Base-by-base conservation (phyloP, 1,140 invertebrate genomes). In the Eciton burchellii region DNA sequence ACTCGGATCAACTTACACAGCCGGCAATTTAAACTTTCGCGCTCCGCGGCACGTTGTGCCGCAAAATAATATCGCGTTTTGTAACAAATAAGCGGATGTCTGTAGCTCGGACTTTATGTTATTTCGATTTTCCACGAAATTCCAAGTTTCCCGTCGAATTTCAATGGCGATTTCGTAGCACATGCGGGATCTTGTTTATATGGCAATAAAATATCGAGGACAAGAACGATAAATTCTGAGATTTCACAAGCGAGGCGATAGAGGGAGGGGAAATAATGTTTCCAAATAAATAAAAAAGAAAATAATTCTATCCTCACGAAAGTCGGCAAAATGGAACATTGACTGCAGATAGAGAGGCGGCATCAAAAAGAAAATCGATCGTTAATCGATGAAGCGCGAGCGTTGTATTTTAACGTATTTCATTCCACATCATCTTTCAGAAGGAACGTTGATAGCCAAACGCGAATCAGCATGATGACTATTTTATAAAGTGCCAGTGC, bases 61-160 rank as follows among this genome's bases (percentile, higher is more conserved):
- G 35, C 62, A 77, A 77, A 68, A 77, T 77, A 68, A 77, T 77
- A 77, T 77, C 49, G 35, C 49, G 49, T 77, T 68, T 77, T 49
- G 45, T 54, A 57, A 47, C 35, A 79, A 79, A 79, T 68, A 79
- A 62, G 24, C 74, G 49, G 24, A 14, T 56, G 35, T n/a, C 35
- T 29, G 59, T 68, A 79, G 56, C 24, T 79, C n/a, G 47, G 24
- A 56, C 63, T 79, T 79, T 57, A 54, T 70, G 54, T 65, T 68
- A 24, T 79, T 79, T 68, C 49, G 63, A 70, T 68, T 79, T 56
- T 21, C 1, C 43, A 14, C 21, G 19, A 49, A 21, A n/a, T n/a
- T n/a, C 29, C 29, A 68, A 49, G 29, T 35, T 35, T 19, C 1
- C 5, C 16, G 12, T 26, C n/a, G 19, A 41, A 43, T 43, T 43